Base-by-base conservation (phyloP, 2,797 vertebrate genomes). In the Acanthurus leucopareius region DNA sequence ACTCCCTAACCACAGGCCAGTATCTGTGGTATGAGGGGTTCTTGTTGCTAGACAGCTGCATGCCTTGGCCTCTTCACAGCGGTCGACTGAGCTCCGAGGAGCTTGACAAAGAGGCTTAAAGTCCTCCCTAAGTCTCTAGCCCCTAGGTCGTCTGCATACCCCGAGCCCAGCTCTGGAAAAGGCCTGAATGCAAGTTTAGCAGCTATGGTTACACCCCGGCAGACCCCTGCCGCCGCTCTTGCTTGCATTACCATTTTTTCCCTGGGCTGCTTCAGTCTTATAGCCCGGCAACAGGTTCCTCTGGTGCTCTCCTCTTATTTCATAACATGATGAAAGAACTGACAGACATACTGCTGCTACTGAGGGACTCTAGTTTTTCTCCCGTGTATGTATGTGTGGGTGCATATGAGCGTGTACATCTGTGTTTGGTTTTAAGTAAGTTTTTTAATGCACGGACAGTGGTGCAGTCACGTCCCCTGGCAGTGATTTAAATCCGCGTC, bases 31-130 rank as follows among this genome's bases (percentile, higher is more conserved):
- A 92, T 93, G 91, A 92, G 86, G 80, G 88, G 90, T 90, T 94
- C 94, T 93, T 92, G 93, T 96, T 96, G 94, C 95, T 88, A 93
- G 94, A 95, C 95, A 96, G 95, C 95, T 95, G 95, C 93, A 91
- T 91, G 89, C 91, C 93, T 91, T 85, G 86, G 89, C 91, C 91
- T 91, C 90, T 75, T 91, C 91, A 92, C 93, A 93, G 92, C 91
- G 75, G 94, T 93, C 85, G 86, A 90, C 92, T 94, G 91, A 94
- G 91, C 92, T 91, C 89, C 61, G 79, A 93, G 89, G 83, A 93
- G 91, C 89, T 91, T 88, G 93, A 94, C 93, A 94, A 93, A 94
- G 94, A 94, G 86, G 92, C 93, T 94, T 94, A 94, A 94, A 94
- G 91, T 94, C 91, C 91, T 93, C 92, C 87, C 86, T 93, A 92